Percentiles rank a stretch among this genome's conserved stretches.
phyloP scores from a whole-genome alignment of 2,888 invertebrate species.

The Clepsis dumicolana region DNA sequence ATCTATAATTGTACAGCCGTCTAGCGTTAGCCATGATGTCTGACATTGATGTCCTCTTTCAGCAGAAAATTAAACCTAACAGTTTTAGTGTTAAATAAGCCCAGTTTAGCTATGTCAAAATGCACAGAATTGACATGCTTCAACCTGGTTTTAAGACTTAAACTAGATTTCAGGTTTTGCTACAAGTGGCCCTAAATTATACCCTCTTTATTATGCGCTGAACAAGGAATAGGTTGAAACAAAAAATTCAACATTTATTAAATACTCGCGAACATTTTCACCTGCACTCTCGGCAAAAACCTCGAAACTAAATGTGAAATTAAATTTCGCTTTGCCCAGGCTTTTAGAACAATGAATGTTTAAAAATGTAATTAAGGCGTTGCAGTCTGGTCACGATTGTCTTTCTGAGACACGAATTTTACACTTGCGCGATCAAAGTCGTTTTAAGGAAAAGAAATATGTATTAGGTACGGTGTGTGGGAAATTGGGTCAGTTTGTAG shows the following conservation, averaged over 20 bases:
- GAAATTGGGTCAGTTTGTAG: slow-evolving; percentile 1
- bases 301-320: slow-evolving; percentile 1
- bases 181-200: too few relatives aligned
- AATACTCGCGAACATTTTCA: background rate
- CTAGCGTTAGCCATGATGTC: too few relatives aligned
- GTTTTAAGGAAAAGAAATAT: slow-evolving; percentile 46
- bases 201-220: too few relatives aligned
- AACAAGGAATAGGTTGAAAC: background rate
- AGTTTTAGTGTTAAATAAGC: too few relatives aligned
- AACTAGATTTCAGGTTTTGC: too few relatives aligned
- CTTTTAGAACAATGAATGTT: background rate
- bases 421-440: slow-evolving; percentile 56
- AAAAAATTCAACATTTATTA: background rate
- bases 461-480: slow-evolving; percentile 15
- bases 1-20: too few relatives aligned
- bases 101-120: too few relatives aligned
- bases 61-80: too few relatives aligned
- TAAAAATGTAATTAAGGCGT: slow-evolving; percentile 30
- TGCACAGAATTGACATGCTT: too few relatives aligned
- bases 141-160: too few relatives aligned
- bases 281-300: background rate
- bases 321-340: background rate
- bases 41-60: too few relatives aligned
- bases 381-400: slow-evolving; percentile 43
- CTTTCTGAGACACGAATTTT: slow-evolving; percentile 50